phyloP scores from a whole-genome alignment of 2,113 vertebrate species.

The Brachypteracias leptosomus region DNA sequence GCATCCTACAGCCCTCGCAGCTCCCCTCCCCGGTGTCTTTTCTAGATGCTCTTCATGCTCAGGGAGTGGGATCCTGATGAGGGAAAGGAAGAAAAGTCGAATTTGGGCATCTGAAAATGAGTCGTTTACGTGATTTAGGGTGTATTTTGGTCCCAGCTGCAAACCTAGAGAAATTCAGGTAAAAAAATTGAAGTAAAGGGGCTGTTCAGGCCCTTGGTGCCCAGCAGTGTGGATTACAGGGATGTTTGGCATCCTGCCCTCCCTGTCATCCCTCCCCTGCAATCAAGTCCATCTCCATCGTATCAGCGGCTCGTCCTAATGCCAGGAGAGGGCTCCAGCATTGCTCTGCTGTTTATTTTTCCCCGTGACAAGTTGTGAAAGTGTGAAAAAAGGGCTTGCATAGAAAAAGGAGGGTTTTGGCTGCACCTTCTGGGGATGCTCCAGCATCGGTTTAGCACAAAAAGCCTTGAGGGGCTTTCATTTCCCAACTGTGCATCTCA shows the following conservation, averaged over 20 bases:
- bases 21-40: background rate
- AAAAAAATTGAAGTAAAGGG: background rate
- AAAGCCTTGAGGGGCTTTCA: background rate
- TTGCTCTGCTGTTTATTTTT: background rate
- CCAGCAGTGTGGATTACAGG: background rate
- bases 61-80: too few species aligned
- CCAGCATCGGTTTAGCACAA: background rate
- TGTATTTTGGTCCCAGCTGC: background rate
- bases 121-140: background rate
- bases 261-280: background rate
- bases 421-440: background rate
- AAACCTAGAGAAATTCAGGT: background rate
- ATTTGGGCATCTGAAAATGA: background rate
- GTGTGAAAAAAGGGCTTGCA: background rate
- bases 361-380: background rate
- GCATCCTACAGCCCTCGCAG: background rate
- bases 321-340: background rate
- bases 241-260: background rate
- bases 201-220: rapidly evolving
- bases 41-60: background rate
- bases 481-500: background rate
- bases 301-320: background rate
- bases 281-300: rapidly evolving
- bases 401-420: background rate
- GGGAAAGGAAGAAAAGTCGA: background rate